Conservation (phyloP, 1,140 invertebrate genomes). For the Cotesia glomerata region DNA sequence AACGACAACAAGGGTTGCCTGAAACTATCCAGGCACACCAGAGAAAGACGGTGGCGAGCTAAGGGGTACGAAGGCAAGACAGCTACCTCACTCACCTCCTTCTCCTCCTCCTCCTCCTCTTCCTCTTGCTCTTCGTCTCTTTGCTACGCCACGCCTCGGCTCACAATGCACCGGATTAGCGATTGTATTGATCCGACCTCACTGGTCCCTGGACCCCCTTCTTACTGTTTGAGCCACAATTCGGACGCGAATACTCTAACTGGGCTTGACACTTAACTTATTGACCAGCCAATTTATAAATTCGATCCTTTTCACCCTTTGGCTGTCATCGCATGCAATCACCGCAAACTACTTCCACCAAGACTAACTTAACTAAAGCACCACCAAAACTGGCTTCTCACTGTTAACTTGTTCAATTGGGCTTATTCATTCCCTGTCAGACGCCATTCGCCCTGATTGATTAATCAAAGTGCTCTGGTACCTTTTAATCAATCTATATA, state of each 20-base stretch:
- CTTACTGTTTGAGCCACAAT: conserved; percentile 43
- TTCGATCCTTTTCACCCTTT: conserved; percentile 24
- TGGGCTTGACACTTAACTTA: conserved; percentile 22
- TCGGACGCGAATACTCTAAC: conserved; percentile 41
- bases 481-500: no score
- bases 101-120: no score
- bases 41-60: conserved; percentile 30
- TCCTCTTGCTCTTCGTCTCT: conserved; percentile 43
- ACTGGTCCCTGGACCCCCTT: conserved; percentile 57
- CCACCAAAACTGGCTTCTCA: no score
- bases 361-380: no score
- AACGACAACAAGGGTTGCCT: conserved; percentile 41
- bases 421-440: no score
- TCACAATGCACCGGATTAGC: conserved; percentile 62
- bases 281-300: conserved; percentile 33
- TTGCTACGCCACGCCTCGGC: conserved; percentile 59
- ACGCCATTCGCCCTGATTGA: no score
- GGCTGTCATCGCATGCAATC: conserved; percentile 24
- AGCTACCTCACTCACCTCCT: conserved; percentile 36
- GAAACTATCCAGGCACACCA: conserved; percentile 28
- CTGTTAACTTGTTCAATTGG: no score
- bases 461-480: no score
- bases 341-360: no score
- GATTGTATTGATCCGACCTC: conserved; percentile 65
- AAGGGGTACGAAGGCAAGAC: conserved; percentile 41